Evolutionary conservation across 2,888 invertebrate species (phyloP).

Genomic region (Ischnus inquisitorius): DNA sequence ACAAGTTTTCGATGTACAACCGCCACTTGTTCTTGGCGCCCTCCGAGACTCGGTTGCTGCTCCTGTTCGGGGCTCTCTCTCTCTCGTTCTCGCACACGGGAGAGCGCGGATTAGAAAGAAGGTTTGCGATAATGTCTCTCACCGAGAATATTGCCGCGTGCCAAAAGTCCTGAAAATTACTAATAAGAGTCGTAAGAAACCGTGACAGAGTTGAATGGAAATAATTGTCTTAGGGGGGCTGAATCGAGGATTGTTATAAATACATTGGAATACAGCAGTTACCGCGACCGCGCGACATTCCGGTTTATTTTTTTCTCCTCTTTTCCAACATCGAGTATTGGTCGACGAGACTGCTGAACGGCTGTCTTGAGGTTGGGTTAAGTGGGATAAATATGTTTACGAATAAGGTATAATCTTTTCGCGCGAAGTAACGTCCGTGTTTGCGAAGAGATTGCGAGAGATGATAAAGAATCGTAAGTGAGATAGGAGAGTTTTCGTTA

Average conservation of each 20-base stretch:
- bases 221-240: background rate
- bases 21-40: conserved; percentile 65
- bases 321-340: no score
- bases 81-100: conserved; percentile 20
- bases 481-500: conserved; percentile 34
- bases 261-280: background rate
- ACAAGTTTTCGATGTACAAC: conserved; percentile 73
- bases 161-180: conserved; percentile 50
- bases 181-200: conserved; percentile 45
- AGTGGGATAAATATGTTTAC: background rate
- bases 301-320: no score
- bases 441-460: conserved; percentile 16
- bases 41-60: conserved; percentile 46
- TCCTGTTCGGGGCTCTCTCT: conserved; percentile 32
- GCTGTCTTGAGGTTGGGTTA: background rate
- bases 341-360: no score
- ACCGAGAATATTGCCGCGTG: conserved; percentile 62
- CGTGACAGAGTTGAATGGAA: conserved; percentile 6
- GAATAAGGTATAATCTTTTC: background rate
- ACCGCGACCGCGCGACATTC: no score
- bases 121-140: conserved; percentile 72
- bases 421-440: conserved; percentile 14
- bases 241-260: background rate
- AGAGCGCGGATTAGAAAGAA: conserved; percentile 71
- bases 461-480: conserved; percentile 42